Conservation (phyloP, 2,113 vertebrate species). For the Ptilorrhoa leucosticta region DNA sequence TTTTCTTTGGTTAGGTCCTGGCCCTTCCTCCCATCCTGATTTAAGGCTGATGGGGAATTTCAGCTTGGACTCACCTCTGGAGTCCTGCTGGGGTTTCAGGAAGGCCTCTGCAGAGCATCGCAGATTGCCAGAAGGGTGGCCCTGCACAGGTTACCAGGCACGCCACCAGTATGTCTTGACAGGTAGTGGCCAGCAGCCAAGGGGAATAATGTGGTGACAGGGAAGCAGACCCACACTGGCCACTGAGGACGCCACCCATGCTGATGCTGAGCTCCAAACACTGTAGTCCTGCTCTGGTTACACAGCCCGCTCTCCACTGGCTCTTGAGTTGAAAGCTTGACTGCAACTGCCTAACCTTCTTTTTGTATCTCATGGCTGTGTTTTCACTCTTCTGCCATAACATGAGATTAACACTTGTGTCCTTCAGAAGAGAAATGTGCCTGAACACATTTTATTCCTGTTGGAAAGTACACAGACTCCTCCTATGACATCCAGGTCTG, state of each 20-base stretch:
- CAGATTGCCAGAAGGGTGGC: not conserved
- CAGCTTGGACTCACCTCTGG: accelerated
- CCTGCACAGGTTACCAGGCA: not conserved
- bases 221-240: not conserved
- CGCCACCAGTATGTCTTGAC: accelerated
- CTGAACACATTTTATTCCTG: not conserved
- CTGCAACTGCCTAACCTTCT: not conserved
- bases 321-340: not conserved
- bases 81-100: not conserved
- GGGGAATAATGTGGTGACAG: accelerated
- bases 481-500: not conserved
- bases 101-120: accelerated
- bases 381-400: not conserved
- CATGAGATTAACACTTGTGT: accelerated
- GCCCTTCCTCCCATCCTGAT: not conserved
- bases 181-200: not conserved
- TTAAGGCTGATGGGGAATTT: not conserved
- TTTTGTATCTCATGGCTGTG: not conserved
- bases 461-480: not conserved
- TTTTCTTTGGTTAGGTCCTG: not conserved
- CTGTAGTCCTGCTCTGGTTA: not conserved
- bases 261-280: accelerated
- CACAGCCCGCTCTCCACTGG: accelerated
- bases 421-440: not conserved
- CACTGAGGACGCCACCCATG: accelerated